Conservation (phyloP, 2,888 invertebrate species). For the Rhogogaster chlorosoma region DNA sequence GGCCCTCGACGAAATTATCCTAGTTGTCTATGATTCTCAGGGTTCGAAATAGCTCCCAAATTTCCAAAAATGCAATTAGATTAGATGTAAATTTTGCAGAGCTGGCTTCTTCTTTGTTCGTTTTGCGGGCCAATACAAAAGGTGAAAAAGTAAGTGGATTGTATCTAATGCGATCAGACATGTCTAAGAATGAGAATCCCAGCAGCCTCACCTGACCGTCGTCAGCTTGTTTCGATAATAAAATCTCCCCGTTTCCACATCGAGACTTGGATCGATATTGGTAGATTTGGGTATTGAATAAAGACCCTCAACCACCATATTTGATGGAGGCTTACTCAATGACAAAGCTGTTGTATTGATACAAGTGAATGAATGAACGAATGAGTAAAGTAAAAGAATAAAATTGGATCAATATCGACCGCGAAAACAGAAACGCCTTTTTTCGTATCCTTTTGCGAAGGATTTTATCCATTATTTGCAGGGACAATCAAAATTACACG, state of each 20-base stretch:
- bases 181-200: not conserved
- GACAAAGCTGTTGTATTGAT: not conserved
- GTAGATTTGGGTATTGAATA: not conserved
- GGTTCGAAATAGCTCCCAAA: no score
- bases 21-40: not conserved
- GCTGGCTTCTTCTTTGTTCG: not conserved
- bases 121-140: not conserved
- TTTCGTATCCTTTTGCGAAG: not conserved
- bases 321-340: not conserved
- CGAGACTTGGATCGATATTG: not conserved
- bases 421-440: not conserved
- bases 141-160: not conserved
- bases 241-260: not conserved
- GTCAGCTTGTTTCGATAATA: not conserved
- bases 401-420: not conserved
- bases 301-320: not conserved
- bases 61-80: no score
- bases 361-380: not conserved
- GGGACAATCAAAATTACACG: slow-evolving; percentile 5
- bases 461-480: not conserved
- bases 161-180: not conserved
- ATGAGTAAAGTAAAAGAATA: not conserved
- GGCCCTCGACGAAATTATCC: no score
- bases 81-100: not conserved
- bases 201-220: not conserved